Conservation (phyloP, 64 coral and sea anemone genomes). For the Pocillopora damicornis region DNA sequence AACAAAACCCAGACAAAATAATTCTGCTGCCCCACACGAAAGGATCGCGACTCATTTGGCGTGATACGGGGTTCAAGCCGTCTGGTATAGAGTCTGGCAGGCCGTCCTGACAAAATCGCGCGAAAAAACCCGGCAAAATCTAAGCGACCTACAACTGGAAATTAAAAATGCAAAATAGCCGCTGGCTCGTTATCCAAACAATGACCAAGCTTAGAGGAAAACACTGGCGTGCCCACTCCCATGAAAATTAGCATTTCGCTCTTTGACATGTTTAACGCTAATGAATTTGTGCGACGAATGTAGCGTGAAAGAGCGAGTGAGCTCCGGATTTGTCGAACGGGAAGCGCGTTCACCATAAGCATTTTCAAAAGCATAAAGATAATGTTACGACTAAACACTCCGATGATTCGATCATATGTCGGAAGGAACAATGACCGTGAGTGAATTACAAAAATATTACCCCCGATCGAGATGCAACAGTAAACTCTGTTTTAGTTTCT, state of each 20-base stretch:
- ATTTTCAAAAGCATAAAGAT: neutral
- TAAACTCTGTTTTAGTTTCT: neutral
- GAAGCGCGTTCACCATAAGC: neutral
- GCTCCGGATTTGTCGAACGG: neutral
- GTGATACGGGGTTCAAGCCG: conserved; percentile 41
- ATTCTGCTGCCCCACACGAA: conserved; percentile 66
- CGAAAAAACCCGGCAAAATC: conserved; percentile 16
- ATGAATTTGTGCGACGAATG: conserved; percentile 25
- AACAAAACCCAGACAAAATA: conserved; percentile 99
- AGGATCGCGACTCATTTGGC: conserved; percentile 72
- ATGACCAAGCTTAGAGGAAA: conserved; percentile 50
- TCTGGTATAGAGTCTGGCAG: conserved; percentile 29
- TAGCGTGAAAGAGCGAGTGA: neutral
- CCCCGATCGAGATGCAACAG: conserved; percentile 22
- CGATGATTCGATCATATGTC: neutral
- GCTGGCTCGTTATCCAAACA: conserved; percentile 59
- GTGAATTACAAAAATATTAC: conserved; percentile 38
- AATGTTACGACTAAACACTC: neutral
- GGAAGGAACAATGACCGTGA: conserved; percentile 18
- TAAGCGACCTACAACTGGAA: conserved; percentile 30
- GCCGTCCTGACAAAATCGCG: conserved; percentile 6
- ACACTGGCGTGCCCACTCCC: conserved; percentile 45
- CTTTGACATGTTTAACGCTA: conserved; percentile 5
- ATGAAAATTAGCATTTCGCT: conserved; percentile 67
- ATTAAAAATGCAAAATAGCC: conserved; percentile 80